These are phyloP conservation scores for Cervus canadensis DNA, from an alignment of 2,113 vertebrate genomes.

Conservation along the genomic window DNA sequence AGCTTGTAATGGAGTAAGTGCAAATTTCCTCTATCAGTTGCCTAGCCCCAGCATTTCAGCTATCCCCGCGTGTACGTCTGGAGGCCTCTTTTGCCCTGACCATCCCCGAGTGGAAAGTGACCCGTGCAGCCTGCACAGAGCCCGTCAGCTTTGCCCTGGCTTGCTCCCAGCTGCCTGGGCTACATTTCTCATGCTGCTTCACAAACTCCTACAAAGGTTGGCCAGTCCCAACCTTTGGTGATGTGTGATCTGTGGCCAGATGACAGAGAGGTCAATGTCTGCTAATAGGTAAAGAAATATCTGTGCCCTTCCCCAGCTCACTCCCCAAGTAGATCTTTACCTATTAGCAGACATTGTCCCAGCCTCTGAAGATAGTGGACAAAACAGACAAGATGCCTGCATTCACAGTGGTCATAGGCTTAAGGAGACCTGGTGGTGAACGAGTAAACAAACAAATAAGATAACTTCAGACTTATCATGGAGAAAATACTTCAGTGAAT, in stretches of 20 bases:
- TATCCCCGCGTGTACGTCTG: background rate
- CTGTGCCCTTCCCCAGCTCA: background rate
- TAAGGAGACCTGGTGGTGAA: background rate
- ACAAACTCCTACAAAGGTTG: background rate
- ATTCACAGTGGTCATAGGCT: background rate
- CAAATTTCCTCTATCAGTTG: fast-evolving
- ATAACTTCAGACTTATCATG: background rate
- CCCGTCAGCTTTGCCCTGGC: background rate
- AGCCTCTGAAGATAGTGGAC: background rate
- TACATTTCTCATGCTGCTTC: background rate
- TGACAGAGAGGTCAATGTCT: background rate
- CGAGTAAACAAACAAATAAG: background rate
- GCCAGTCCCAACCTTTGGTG: background rate
- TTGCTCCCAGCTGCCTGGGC: background rate
- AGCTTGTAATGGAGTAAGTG: fast-evolving
- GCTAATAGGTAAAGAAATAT: background rate
- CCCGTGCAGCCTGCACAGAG: background rate
- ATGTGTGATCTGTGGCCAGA: background rate
- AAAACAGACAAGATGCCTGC: background rate
- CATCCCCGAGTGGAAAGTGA: background rate
- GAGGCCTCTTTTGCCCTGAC: background rate
- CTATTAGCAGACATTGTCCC: background rate
- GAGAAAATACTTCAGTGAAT: background rate
- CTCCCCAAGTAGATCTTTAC: background rate
- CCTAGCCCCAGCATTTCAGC: background rate